phyloP scores from a whole-genome alignment of 2,888 invertebrate species.

The Encarsia formosa region DNA sequence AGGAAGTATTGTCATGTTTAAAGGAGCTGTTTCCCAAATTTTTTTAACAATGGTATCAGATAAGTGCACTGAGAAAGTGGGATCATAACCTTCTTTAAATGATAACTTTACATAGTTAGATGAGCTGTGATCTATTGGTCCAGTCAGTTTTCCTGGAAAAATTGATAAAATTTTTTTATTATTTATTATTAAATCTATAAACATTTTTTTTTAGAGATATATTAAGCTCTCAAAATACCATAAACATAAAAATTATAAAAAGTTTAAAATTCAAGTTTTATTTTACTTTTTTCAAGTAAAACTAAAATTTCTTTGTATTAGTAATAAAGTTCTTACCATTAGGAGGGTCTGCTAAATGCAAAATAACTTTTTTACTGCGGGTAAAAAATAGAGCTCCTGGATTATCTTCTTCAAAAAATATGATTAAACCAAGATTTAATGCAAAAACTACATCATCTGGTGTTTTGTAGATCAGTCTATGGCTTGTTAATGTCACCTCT shows the following conservation, averaged over 20 bases:
- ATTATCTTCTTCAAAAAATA: conserved; percentile 77
- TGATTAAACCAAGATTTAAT: conserved; percentile 60
- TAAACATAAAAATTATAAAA: background rate
- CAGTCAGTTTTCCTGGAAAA: conserved; percentile 61
- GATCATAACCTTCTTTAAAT: conserved; percentile 76
- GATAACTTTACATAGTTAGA: conserved; percentile 77
- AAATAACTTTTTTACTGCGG: conserved; percentile 72
- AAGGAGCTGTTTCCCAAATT: conserved; percentile 59
- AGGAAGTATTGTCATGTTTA: background rate
- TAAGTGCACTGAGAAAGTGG: conserved; percentile 61
- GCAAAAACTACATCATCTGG: conserved; percentile 69
- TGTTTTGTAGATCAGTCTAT: conserved; percentile 79
- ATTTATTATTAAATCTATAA: no score
- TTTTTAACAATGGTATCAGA: conserved; percentile 62
- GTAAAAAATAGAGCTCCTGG: conserved; percentile 76
- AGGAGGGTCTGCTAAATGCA: conserved; percentile 67
- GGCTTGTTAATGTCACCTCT: conserved; percentile 76
- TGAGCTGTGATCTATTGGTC: conserved; percentile 69
- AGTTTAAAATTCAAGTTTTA: no score
- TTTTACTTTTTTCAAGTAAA: background rate
- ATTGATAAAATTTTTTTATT: no score
- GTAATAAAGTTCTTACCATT: conserved; percentile 52
- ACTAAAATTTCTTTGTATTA: background rate
- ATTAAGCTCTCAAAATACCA: no score
- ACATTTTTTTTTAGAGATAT: no score